Conservation (phyloP, 2,113 vertebrate species). For the Erythrolamprus reginae region DNA sequence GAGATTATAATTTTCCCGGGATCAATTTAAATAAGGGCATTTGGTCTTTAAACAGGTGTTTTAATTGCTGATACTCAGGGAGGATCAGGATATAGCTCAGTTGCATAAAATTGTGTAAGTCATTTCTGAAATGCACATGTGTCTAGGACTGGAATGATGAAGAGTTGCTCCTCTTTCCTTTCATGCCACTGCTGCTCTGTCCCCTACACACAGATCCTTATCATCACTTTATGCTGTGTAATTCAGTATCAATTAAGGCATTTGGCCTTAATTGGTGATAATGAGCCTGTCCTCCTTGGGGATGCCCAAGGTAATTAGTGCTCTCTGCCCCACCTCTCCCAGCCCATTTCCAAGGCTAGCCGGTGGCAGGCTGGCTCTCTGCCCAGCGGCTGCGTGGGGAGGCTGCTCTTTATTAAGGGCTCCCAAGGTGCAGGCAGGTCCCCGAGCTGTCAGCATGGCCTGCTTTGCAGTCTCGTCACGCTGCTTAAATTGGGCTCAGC, state of each 20-base stretch:
- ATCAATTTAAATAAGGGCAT: not conserved
- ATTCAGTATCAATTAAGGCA: conserved; percentile 38
- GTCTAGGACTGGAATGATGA: not conserved
- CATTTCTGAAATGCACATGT: not conserved
- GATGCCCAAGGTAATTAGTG: conserved; percentile 36
- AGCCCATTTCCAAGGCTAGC: not conserved
- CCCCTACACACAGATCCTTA: not conserved
- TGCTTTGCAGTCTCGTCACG: conserved; percentile 45
- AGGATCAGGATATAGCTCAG: not conserved
- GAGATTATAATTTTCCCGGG: not conserved
- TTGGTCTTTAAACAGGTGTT: not conserved
- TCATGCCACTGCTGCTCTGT: not conserved
- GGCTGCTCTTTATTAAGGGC: conserved; percentile 49
- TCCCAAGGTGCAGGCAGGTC: conserved; percentile 43
- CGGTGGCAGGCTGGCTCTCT: conserved; percentile 17
- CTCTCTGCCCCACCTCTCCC: not conserved
- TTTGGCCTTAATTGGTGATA: conserved; percentile 46
- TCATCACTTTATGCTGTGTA: not conserved
- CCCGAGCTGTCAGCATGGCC: conserved; percentile 44
- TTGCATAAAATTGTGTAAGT: not conserved
- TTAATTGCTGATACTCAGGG: not conserved
- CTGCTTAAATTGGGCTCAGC: conserved; percentile 44
- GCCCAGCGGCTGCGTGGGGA: conserved; percentile 29
- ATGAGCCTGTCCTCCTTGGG: conserved; percentile 28
- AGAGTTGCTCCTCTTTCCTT: too few species aligned